Evolutionary conservation across 2,113 vertebrate species (phyloP).

Genomic region (Archilochus colubris): DNA sequence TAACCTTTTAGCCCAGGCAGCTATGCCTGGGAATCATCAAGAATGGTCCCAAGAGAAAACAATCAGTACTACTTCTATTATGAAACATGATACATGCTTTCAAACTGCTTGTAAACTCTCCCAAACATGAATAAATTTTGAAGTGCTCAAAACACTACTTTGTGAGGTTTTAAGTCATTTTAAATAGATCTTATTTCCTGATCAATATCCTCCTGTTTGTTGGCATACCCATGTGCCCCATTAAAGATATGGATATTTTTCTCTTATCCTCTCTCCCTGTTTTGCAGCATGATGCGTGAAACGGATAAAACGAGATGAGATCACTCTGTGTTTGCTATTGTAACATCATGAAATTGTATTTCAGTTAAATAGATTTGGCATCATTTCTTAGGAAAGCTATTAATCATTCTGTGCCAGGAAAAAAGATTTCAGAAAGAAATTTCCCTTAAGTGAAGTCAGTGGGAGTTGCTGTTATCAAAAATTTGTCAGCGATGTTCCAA

Average conservation of each 20-base stretch:
- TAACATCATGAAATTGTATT: conserved; percentile 41
- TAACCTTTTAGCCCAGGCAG: background rate
- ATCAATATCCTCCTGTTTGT: conserved; percentile 35
- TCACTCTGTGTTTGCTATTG: conserved; percentile 35
- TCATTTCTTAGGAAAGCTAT: conserved; percentile 36
- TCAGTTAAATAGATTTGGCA: conserved; percentile 57
- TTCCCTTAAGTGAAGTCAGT: conserved; percentile 42
- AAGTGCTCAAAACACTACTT: conserved; percentile 31
- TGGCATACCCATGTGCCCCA: background rate
- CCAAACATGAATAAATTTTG: conserved; percentile 22
- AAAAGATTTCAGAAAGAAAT: conserved; percentile 38
- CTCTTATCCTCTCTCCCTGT: background rate
- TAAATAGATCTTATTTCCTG: conserved; percentile 29
- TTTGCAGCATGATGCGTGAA: conserved; percentile 1
- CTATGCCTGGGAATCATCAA: background rate
- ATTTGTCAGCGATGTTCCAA: conserved; percentile 29
- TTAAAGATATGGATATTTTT: conserved; percentile 36
- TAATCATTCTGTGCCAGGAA: conserved; percentile 42
- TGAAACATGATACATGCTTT: conserved; percentile 6
- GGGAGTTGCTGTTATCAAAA: conserved; percentile 29
- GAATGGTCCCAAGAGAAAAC: background rate
- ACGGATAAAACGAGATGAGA: conserved; percentile 40
- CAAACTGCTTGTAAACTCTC: conserved; percentile 27
- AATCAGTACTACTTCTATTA: background rate
- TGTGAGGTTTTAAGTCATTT: background rate